Base-by-base conservation (phyloP, 2,888 invertebrate genomes). In the Caenorhabditis plicata region DNA sequence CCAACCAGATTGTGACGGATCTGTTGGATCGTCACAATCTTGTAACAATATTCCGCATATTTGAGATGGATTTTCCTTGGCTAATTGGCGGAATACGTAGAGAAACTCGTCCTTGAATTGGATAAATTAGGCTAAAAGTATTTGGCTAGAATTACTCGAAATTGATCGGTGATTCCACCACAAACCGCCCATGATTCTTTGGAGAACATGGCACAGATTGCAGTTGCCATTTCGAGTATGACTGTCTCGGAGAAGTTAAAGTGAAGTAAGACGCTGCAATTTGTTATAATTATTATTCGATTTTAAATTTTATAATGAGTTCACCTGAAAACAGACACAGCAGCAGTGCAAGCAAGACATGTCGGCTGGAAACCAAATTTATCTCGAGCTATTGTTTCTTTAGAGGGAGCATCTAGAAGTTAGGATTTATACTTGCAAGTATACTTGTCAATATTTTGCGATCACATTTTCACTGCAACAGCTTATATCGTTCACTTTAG, bases 1-100 rank as follows among this genome's bases (percentile, higher is more conserved):
- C 79, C 79, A 80, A 47, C 76, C 73, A 2, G 71, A 53, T 36
- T 68, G 63, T n/a, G 68, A 69, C 7, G 75, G 75, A 62, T 78
- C 78, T 9, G 55, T 38, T 20, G 74, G 31, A 86, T 87, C 50
- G 86, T 83, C 3, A 90, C 79, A 79, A 27, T 74, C 70, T 13
- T 64, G 54, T 4, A 78, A 35, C 7, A 79, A 44, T 20, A 77
- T 62, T 15, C 76, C 79, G 38, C 79, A 79, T 11, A 79, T 65
- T 52, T 74, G 69, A 15, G 60, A 52, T 0, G 78, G 75, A 8
- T 63, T 55, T 15, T 49, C 39, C n/a, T 31, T 33, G 8, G 64
- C 63, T 3, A 78, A 51, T 29, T 67, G 64, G 7, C 73, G 70
- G 41, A 78, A 66, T 4, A 78, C 78, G 54, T 78, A 78, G 55